A percentile compares a stretch with the other conserved stretches of the same genome.
These are phyloP conservation scores for Nephrotoma guestfalica DNA, from an alignment of 2,888 invertebrate species.

Conservation along the genomic window DNA sequence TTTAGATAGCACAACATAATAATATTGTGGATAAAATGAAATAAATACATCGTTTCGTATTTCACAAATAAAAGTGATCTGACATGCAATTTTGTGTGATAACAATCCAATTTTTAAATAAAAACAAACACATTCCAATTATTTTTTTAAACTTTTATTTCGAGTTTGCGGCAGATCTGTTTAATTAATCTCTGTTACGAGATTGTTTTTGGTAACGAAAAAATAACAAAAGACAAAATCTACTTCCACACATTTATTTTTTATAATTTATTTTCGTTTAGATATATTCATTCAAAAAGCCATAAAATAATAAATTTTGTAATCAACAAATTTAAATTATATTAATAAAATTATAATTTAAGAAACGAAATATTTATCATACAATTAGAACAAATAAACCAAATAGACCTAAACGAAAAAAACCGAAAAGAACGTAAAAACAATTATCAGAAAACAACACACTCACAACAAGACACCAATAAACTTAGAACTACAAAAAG, in stretches of 20 bases:
- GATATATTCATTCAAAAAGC: not conserved
- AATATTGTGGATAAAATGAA: not conserved
- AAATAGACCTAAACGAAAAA: not conserved
- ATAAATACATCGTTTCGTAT: not conserved
- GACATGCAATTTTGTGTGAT: not conserved
- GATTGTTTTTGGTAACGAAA: not conserved
- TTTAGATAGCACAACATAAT: not conserved
- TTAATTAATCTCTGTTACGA: too few relatives aligned
- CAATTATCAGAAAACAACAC: not conserved
- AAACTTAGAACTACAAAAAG: not conserved
- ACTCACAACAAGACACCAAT: constrained; percentile 9
- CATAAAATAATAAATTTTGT: not conserved
- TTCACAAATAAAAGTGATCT: not conserved
- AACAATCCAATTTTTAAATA: not conserved
- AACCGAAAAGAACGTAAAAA: not conserved
- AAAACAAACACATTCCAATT: constrained; percentile 4
- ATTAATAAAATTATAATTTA: not conserved
- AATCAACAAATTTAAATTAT: not conserved
- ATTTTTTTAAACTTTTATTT: not conserved
- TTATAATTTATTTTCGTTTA: not conserved
- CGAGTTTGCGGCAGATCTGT: not conserved
- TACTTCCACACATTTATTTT: not conserved
- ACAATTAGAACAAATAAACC: not conserved
- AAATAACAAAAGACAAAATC: not conserved
- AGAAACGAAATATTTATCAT: not conserved